Percentiles rank a stretch among this genome's conserved stretches.
Evolutionary conservation across 2,888 invertebrate species (phyloP).

Genomic region (Phyllotreta striolata): DNA sequence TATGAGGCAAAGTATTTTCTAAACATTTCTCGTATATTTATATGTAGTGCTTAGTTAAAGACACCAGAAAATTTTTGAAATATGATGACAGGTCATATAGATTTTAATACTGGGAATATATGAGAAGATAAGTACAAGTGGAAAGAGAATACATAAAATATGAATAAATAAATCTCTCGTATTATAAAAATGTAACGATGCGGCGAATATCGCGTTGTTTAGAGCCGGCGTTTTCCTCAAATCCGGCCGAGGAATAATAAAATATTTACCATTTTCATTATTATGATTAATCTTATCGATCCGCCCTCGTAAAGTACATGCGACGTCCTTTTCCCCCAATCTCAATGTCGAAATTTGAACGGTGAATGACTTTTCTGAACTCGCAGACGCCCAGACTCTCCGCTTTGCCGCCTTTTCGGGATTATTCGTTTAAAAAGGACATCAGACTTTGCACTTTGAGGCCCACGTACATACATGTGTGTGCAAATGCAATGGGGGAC

Average conservation of each 20-base stretch:
- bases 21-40: too few species aligned
- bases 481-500: neutral
- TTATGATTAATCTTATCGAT: slow-evolving; percentile 8
- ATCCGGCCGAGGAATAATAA: neutral
- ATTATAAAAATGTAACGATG: too few species aligned
- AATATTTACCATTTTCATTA: neutral
- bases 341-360: slow-evolving; percentile 32
- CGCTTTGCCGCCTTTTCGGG: slow-evolving; percentile 24
- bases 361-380: slow-evolving; percentile 37
- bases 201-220: neutral
- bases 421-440: slow-evolving; percentile 32
- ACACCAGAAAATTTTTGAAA: too few species aligned
- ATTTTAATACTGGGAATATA: too few species aligned
- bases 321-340: slow-evolving; percentile 2
- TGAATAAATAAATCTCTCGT: too few species aligned
- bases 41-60: too few species aligned
- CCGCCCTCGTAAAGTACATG: slow-evolving; percentile 11
- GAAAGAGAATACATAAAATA: too few species aligned
- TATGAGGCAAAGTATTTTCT: neutral
- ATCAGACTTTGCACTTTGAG: slow-evolving; percentile 29
- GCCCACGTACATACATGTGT: slow-evolving; percentile 16
- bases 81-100: too few species aligned
- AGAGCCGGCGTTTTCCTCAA: neutral
- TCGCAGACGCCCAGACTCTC: slow-evolving; percentile 31
- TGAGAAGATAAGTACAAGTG: too few species aligned